Conservation (phyloP, 1,140 invertebrate species). For the Octopus bimaculoides region DNA sequence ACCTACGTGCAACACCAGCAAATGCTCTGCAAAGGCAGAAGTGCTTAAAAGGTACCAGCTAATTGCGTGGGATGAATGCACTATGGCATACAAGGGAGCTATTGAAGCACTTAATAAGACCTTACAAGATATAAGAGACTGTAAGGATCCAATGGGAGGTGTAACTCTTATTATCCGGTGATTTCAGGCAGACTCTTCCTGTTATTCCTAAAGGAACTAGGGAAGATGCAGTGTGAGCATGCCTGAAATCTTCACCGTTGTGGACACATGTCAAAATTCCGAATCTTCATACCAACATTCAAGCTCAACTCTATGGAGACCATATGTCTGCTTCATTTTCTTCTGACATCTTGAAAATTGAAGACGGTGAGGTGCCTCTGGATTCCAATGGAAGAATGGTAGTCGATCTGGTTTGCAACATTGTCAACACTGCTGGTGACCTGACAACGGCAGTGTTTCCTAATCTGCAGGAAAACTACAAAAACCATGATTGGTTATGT, state of each 20-base stretch:
- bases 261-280: slow-evolving; percentile 30
- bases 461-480: slow-evolving; percentile 15
- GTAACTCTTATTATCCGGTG: slow-evolving; percentile 39
- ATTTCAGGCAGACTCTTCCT: slow-evolving; percentile 27
- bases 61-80: slow-evolving; percentile 40
- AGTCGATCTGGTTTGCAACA: neutral
- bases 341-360: neutral
- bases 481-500: slow-evolving; percentile 20
- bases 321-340: slow-evolving; percentile 6
- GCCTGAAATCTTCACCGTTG: slow-evolving; percentile 33
- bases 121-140: slow-evolving; percentile 30
- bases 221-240: slow-evolving; percentile 29
- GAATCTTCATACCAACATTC: slow-evolving; percentile 33
- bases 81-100: slow-evolving; percentile 31
- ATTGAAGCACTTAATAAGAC: slow-evolving; percentile 27
- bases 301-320: slow-evolving; percentile 21
- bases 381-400: neutral
- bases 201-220: slow-evolving; percentile 12
- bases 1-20: neutral
- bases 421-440: neutral
- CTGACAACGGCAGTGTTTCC: slow-evolving; percentile 17
- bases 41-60: slow-evolving; percentile 24
- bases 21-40: slow-evolving; percentile 16
- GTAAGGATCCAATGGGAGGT: slow-evolving; percentile 38
- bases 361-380: neutral